Base-by-base conservation (phyloP, 2,113 vertebrate genomes). In the Gorsachius goisagi region DNA sequence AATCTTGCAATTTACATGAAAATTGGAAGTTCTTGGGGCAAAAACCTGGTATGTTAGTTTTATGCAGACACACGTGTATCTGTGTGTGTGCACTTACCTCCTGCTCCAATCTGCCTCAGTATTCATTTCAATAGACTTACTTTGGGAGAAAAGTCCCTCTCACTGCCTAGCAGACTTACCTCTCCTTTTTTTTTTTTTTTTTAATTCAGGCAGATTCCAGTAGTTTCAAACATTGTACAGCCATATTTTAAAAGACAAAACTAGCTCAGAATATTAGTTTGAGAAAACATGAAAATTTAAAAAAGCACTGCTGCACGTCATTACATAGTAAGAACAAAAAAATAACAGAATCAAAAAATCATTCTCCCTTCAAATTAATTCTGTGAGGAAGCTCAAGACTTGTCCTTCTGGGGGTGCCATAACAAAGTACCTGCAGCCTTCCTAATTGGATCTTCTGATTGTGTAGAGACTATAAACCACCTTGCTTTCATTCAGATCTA, bases 21-120 rank as follows among this genome's bases (percentile, higher is more conserved):
- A 89, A 67, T 23, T 15, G 32, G 58, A 58, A 89, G 19, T 44
- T 22, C 15, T 33, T 55, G 22, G 32, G 26, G 22, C 1, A 3
- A 81, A 91, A 69, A 14, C 8, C 16, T 41, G 22, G 30, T 15
- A 10, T 28, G 24, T 17, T 45, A 23, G 8, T 75, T 93, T 84
- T 59, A 27, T 18, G 39, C 2, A 85, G 32, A 41, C 44, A 71
- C 3, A 9, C 0, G 0, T 50, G 11, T 37, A 7, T 73, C 3
- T 22, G 4, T 32, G 15, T 20, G 33, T 9, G 9, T 1, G 2
- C 1, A 2, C 18, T 75, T 26, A 52, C 62, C 74, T 78, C 37
- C 60, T 68, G 28, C 30, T 76, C 62, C 85, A 45, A 75, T 24
- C n/a, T 58, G 11, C n/a, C 33, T 45, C 12, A 9, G 45, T 45